Percentiles rank a stretch among this genome's conserved stretches.
phyloP scores from a whole-genome alignment of 2,797 vertebrate species.

The Sciaenops ocellatus region DNA sequence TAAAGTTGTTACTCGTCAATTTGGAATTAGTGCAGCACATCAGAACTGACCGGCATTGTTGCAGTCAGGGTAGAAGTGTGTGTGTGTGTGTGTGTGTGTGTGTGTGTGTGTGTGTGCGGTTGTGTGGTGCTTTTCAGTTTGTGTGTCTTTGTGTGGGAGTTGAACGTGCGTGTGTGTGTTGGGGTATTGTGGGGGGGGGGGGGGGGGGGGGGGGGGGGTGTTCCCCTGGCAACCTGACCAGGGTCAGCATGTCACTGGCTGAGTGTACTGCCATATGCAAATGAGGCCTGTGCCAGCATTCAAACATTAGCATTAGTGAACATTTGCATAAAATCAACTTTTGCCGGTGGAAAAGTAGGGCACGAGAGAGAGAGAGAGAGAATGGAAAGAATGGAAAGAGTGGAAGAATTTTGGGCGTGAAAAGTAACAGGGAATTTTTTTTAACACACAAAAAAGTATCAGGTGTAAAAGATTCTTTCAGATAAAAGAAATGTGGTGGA shows the following conservation, averaged over 20 bases:
- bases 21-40: conserved; percentile 45
- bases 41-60: conserved; percentile 31
- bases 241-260: conserved; percentile 75
- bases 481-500: conserved; percentile 10
- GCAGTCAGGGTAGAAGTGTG: conserved; percentile 27
- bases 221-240: conserved; percentile 77
- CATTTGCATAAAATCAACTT: conserved; percentile 75
- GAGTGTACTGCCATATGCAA: conserved; percentile 77
- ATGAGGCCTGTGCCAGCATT: conserved; percentile 72
- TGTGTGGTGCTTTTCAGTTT: neutral
- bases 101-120: conserved; percentile 31
- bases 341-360: conserved; percentile 58
- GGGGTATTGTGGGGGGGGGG: neutral
- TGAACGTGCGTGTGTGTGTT: neutral
- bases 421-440: conserved; percentile 20
- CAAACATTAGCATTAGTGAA: conserved; percentile 72
- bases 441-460: neutral
- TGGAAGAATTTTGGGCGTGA: neutral
- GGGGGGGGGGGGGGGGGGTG: conserved; percentile 10
- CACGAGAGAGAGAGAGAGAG: conserved; percentile 24
- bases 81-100: conserved; percentile 30
- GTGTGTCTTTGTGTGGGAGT: conserved; percentile 43
- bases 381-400: conserved; percentile 13
- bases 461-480: neutral
- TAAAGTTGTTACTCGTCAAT: conserved; percentile 48